Evolutionary conservation across 2,113 vertebrate genomes (phyloP).

Genomic region (Chloropsis cyanopogon): DNA sequence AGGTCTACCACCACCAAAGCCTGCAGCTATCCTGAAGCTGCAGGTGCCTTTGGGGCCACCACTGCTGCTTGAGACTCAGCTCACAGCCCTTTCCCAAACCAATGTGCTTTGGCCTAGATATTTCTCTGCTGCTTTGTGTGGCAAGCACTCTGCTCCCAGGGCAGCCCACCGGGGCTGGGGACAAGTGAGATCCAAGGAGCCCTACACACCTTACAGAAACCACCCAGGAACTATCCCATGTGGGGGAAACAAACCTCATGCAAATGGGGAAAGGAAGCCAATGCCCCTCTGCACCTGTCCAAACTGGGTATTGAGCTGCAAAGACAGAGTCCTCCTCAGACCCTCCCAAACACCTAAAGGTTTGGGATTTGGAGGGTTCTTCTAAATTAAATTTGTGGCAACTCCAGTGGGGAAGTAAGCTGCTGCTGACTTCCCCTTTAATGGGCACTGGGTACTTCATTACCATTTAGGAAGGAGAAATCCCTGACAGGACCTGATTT

Average conservation of each 20-base stretch:
- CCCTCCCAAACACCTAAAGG: background rate
- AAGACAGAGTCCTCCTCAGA: background rate
- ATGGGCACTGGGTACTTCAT: background rate
- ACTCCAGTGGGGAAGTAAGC: background rate
- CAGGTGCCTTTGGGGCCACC: background rate
- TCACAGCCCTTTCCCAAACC: background rate
- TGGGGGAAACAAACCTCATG: rapidly evolving
- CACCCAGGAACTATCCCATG: background rate
- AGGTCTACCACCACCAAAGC: background rate
- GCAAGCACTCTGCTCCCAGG: background rate
- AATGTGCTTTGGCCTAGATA: rapidly evolving
- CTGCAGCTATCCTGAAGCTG: background rate
- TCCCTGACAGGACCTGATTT: background rate
- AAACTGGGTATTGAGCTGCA: background rate
- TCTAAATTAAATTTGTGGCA: background rate
- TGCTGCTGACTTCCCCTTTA: background rate
- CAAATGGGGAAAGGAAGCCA: background rate
- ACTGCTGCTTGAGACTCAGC: background rate
- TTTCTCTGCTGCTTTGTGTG: background rate
- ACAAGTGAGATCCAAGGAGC: background rate
- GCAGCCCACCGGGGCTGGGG: background rate
- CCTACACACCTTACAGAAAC: background rate
- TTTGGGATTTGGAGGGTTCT: background rate
- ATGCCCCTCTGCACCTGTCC: background rate
- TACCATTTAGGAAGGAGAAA: background rate